Evolutionary conservation across 1,140 invertebrate genomes (phyloP).

Genomic region (Penaeus chinensis): DNA sequence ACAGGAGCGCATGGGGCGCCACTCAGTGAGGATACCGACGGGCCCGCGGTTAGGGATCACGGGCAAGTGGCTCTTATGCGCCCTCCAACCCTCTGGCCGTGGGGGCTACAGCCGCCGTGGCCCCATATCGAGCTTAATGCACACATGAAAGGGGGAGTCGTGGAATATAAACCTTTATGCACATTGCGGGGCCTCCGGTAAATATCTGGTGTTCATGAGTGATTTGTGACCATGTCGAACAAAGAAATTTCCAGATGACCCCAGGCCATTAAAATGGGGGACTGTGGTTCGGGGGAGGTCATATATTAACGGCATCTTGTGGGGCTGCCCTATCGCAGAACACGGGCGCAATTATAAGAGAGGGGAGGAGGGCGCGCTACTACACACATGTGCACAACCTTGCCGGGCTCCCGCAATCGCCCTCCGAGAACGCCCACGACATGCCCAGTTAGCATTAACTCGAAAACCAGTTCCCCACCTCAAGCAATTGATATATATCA

Average conservation of each 20-base stretch:
- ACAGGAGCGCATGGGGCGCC: slow-evolving; percentile 59
- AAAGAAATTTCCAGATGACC: slow-evolving; percentile 64
- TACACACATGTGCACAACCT: background rate
- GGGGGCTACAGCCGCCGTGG: background rate
- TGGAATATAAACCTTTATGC: slow-evolving; percentile 52
- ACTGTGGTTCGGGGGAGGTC: slow-evolving; percentile 29
- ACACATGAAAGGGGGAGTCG: slow-evolving; percentile 31
- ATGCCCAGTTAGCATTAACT: too few species aligned
- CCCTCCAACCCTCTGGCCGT: slow-evolving; percentile 33
- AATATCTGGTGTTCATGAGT: slow-evolving; percentile 63
- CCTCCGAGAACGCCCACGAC: background rate
- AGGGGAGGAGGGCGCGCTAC: slow-evolving; percentile 21
- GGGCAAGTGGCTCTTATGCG: slow-evolving; percentile 46
- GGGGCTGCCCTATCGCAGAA: slow-evolving; percentile 33
- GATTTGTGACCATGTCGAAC: slow-evolving; percentile 64
- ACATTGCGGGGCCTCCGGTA: slow-evolving; percentile 56
- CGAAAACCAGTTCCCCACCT: too few species aligned
- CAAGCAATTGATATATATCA: too few species aligned
- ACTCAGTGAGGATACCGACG: slow-evolving; percentile 59
- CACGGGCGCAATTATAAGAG: slow-evolving; percentile 40
- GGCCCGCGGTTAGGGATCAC: slow-evolving; percentile 38
- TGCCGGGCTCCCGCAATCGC: background rate
- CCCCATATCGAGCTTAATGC: slow-evolving; percentile 52
- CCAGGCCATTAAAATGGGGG: slow-evolving; percentile 62
- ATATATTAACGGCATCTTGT: slow-evolving; percentile 60